Evolutionary conservation across 2,888 invertebrate species (phyloP).

Genomic region (Margaritifera margaritifera): DNA sequence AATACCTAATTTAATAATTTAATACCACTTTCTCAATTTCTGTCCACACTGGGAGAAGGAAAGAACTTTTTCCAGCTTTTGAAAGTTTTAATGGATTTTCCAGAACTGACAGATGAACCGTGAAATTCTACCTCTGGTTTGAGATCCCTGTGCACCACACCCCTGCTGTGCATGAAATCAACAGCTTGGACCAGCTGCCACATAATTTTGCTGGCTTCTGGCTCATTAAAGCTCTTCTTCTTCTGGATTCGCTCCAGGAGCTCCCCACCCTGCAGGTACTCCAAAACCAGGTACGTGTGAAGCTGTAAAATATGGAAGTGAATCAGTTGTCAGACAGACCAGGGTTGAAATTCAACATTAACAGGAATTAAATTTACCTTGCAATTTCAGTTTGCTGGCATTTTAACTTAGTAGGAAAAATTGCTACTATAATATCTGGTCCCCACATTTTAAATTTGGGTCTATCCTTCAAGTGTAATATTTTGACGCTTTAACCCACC

Average conservation of each 20-base stretch:
- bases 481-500: no score
- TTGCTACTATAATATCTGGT: no score
- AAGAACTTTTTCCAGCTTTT: neutral
- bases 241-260: slow-evolving; percentile 81
- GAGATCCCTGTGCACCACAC: slow-evolving; percentile 92
- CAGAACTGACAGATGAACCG: neutral
- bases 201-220: slow-evolving; percentile 85
- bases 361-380: no score
- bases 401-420: no score
- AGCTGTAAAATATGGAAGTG: slow-evolving; percentile 72
- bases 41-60: neutral
- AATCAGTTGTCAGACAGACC: no score
- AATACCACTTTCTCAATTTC: neutral
- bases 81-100: neutral
- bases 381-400: no score
- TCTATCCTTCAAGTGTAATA: no score
- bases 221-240: slow-evolving; percentile 83
- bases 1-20: neutral
- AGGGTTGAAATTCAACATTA: no score
- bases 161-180: slow-evolving; percentile 86
- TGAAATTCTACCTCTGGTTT: slow-evolving; percentile 86
- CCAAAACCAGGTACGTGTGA: slow-evolving; percentile 92
- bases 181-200: slow-evolving; percentile 88
- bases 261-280: slow-evolving; percentile 89
- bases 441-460: no score